Percentiles rank a stretch among this genome's conserved stretches.
phyloP scores from a whole-genome alignment of 2,797 vertebrate genomes.

The Anomalospiza imberbis region DNA sequence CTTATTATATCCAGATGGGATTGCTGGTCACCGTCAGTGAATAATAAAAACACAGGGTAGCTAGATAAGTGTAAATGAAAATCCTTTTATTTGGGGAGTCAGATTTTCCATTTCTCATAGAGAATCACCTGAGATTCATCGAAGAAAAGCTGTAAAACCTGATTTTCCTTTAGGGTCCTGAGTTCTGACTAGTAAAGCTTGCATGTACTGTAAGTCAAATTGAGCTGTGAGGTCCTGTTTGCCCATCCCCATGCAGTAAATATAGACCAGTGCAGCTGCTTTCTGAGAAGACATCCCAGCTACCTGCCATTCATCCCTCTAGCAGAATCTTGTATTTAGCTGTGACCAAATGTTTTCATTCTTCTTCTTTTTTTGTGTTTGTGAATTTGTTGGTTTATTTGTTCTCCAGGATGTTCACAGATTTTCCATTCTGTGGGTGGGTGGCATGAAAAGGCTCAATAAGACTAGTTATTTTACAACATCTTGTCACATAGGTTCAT shows the following conservation, averaged over 20 bases:
- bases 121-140: neutral
- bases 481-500: neutral
- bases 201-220: neutral
- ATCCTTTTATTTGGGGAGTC: neutral
- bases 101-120: neutral
- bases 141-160: neutral
- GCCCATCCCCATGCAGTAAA: neutral
- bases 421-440: neutral
- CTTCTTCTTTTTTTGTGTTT: neutral
- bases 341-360: neutral
- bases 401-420: neutral
- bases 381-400: neutral
- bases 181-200: neutral
- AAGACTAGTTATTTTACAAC: neutral
- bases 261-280: neutral
- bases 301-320: neutral
- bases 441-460: neutral
- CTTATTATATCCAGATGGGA: neutral
- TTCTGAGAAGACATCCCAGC: neutral
- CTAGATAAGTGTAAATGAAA: neutral
- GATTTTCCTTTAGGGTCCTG: neutral
- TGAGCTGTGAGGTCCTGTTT: neutral
- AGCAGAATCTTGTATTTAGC: neutral
- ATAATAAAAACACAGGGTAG: neutral
- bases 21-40: neutral